phyloP scores from a whole-genome alignment of 2,113 vertebrate species.

The human region GRCh38 chr9:125628001-125628500 shows the following conservation, averaged over 20 bases:
- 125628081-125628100: slow-evolving; percentile 8
- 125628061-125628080: neutral
- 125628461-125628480: neutral
- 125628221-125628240: neutral
- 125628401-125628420: neutral
- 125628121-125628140: neutral
- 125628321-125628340: neutral
- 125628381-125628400: neutral
- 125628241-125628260: neutral
- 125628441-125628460: neutral
- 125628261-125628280: neutral
- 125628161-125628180: neutral
- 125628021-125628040: neutral
- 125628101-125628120: neutral
- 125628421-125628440: neutral
- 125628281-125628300: neutral
- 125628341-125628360: slow-evolving; percentile 42
- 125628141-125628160: neutral
- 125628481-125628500: neutral
- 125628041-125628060: neutral
- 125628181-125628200: neutral
- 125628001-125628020: neutral
- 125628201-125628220: neutral
- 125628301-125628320: neutral
- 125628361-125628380: neutral